Evolutionary conservation across 2,888 invertebrate genomes (phyloP).

Genomic region (Cancer borealis): DNA sequence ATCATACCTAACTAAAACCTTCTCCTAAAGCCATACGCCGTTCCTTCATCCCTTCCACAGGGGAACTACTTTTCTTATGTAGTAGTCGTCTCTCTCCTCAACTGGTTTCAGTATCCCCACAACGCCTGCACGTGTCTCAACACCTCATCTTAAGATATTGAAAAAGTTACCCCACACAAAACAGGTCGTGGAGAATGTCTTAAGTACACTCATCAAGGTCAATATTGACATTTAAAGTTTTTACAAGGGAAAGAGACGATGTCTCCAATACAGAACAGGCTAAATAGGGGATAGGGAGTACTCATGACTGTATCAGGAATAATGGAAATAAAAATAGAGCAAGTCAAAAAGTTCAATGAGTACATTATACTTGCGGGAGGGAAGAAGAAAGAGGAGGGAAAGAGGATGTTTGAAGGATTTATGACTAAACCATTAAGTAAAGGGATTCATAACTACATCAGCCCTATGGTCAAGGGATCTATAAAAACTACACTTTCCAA

Average conservation of each 20-base stretch:
- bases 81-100: neutral
- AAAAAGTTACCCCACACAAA: constrained; percentile 2
- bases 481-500: neutral
- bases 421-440: neutral
- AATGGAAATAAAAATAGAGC: neutral
- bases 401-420: neutral
- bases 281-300: neutral
- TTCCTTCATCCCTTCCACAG: neutral
- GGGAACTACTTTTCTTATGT: neutral
- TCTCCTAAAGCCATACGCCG: too few relatives aligned
- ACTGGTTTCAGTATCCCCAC: neutral
- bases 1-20: too few relatives aligned
- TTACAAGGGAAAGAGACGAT: neutral
- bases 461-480: constrained; percentile 18
- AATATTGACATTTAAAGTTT: neutral
- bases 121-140: neutral
- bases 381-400: neutral
- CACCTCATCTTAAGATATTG: neutral
- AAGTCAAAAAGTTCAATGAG: neutral
- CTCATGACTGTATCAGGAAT: neutral
- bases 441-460: neutral
- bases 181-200: neutral
- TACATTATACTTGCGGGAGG: neutral
- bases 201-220: neutral
- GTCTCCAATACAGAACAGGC: neutral